A percentile compares a stretch with the other conserved stretches of the same genome.
phyloP scores from a whole-genome alignment of 2,113 vertebrate species.

The Pseudolaguvia tuberculata region DNA sequence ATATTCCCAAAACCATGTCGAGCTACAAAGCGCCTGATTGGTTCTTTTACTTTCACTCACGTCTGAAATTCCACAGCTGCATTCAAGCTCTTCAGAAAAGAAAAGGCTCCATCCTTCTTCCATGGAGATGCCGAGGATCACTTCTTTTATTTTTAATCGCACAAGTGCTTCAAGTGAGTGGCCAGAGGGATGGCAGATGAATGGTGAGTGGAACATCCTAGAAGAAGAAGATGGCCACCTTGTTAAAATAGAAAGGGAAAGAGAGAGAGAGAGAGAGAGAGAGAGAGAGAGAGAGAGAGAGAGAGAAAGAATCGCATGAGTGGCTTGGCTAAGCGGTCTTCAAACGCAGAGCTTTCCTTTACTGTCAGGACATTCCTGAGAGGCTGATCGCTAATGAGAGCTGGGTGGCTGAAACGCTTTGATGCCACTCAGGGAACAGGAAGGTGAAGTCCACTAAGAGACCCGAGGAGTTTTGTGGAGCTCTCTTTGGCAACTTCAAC shows the following conservation, averaged over 20 bases:
- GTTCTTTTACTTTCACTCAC: not conserved
- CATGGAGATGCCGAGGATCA: constrained; percentile 27
- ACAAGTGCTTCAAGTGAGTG: constrained; percentile 37
- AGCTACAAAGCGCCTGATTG: not conserved
- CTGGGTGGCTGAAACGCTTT: constrained; percentile 31
- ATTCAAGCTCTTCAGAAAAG: constrained; percentile 18
- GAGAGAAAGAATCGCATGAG: constrained; percentile 16
- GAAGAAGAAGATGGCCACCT: constrained; percentile 26
- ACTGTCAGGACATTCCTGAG: constrained; percentile 48
- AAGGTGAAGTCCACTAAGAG: constrained; percentile 45
- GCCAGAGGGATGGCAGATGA: constrained; percentile 36
- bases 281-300: not conserved
- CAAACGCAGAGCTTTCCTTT: constrained; percentile 46
- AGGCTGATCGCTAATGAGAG: constrained; percentile 29
- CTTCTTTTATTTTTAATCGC: constrained; percentile 5
- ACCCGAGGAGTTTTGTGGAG: constrained; percentile 29
- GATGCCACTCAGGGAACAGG: constrained; percentile 44
- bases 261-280: not conserved
- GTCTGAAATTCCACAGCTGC: constrained; percentile 14
- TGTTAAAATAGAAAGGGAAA: constrained; percentile 24
- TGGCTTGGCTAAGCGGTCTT: constrained; percentile 48
- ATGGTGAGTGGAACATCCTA: constrained; percentile 32
- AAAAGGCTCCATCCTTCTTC: constrained; percentile 23
- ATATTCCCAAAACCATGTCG: constrained; percentile 2
- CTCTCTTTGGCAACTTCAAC: not conserved